Base-by-base conservation (phyloP, 2,797 vertebrate species). In the Thalassophryne amazonica region DNA sequence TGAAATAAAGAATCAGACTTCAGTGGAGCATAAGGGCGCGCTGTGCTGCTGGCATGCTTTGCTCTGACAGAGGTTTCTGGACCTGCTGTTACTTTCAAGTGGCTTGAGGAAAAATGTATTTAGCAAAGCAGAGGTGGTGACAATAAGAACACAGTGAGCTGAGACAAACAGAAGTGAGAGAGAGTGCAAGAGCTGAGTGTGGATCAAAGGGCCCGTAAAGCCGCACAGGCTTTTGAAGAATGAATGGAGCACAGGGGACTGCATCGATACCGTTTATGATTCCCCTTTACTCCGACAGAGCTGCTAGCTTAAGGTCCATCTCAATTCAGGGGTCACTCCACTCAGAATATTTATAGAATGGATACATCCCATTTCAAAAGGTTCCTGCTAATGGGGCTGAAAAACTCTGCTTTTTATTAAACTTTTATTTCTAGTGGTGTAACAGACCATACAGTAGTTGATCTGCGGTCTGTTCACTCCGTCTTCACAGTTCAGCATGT, bases 51-150 rank as follows among this genome's bases (percentile, higher is more conserved):
- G 50, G 59, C 45, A 29, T 53, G 57, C 13, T 22, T 40, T 21
- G 34, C 55, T 18, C 38, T 47, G 24, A 6, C n/a, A 4, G 45
- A 58, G 17, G 20, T 69, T 66, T 70, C 38, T 53, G n/a, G 58
- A 54, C 45, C 33, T 38, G 59, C 82, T 73, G 50, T 54, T 43
- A 49, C 59, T 43, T 9, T 20, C 48, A 38, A 1, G 9, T 51
- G 58, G 69, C 48, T 55, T 20, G 4, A 9, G 31, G 19, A 7
- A 41, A 46, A 52, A 77, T 65, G 45, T 63, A 67, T 45, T 15
- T 10, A 30, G 13, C 28, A 39, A 48, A 37, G 61, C 6, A 38
- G 49, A 32, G 21, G 12, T 25, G 14, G 15, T 13, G 20, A 1
- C 22, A 41, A 17, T 38, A 53, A 24, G 27, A 56, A 37, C 32